These are phyloP conservation scores for Zeugodacus cucurbitae DNA, from an alignment of 1,140 invertebrate genomes.

Conservation along the genomic window DNA sequence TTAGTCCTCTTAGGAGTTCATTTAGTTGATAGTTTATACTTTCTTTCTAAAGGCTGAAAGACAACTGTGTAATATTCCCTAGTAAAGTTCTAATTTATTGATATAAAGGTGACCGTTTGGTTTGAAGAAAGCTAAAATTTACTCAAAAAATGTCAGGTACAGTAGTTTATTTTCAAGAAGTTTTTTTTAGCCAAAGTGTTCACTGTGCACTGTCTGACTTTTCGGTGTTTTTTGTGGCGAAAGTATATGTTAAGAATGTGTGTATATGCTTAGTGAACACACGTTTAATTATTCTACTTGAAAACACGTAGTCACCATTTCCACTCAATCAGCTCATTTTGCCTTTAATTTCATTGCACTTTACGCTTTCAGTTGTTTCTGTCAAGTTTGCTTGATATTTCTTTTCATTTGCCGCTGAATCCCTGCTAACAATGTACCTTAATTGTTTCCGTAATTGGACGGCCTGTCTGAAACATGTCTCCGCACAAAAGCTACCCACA, in stretches of 20 bases:
- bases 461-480: slow-evolving; percentile 32
- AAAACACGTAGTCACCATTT: not conserved
- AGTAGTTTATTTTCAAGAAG: too few species aligned
- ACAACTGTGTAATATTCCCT: too few species aligned
- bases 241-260: not conserved
- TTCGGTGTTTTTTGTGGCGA: not conserved
- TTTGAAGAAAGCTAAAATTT: too few species aligned
- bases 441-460: slow-evolving; percentile 32
- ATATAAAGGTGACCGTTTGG: too few species aligned
- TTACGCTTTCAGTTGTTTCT: not conserved
- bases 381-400: not conserved
- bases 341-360: not conserved
- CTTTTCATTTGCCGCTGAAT: not conserved
- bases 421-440: slow-evolving; percentile 33
- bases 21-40: too few species aligned
- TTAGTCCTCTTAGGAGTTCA: too few species aligned
- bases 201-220: too few species aligned
- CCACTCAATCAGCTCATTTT: not conserved
- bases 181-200: too few species aligned
- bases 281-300: not conserved
- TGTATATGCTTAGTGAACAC: not conserved
- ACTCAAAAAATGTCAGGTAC: too few species aligned
- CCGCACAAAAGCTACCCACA: not conserved
- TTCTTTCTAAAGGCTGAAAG: too few species aligned
- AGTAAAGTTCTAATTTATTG: too few species aligned